Percentiles rank a stretch among this genome's conserved stretches.
Conservation (phyloP, 1,140 invertebrate genomes). For the Oncopodura yosiiana region DNA sequence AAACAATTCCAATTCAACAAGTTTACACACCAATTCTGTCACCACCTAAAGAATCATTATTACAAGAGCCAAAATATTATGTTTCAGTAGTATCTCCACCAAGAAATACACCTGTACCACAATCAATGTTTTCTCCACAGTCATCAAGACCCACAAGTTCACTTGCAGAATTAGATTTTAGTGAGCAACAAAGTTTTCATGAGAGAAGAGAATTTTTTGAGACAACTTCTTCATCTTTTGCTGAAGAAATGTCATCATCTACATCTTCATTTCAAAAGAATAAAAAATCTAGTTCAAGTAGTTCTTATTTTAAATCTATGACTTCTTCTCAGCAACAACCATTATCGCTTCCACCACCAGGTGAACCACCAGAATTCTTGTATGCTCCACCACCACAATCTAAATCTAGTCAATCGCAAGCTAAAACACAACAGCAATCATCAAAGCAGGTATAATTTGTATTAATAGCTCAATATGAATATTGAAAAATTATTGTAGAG, state of each 20-base stretch:
- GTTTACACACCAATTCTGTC: neutral
- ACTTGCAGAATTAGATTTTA: neutral
- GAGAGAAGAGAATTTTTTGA: conserved; percentile 18
- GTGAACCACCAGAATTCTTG: conserved; percentile 13
- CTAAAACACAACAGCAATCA: no score
- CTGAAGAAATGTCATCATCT: neutral
- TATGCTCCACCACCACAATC: conserved; percentile 19
- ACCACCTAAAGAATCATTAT: neutral
- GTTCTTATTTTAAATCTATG: neutral
- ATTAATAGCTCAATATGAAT: no score
- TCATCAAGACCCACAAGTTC: neutral
- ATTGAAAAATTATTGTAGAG: no score
- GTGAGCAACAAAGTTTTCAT: conserved; percentile 3
- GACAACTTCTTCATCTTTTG: neutral
- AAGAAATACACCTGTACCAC: conserved; percentile 21
- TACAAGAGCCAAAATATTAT: conserved; percentile 13
- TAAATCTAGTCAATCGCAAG: no score
- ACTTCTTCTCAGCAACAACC: neutral
- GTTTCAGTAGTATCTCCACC: conserved; percentile 23
- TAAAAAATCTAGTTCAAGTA: neutral
- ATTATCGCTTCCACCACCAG: conserved; percentile 14
- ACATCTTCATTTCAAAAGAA: neutral
- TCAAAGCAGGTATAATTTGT: no score
- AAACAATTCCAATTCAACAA: conserved; percentile 1
- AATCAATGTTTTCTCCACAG: neutral